Evolutionary conservation across 64 coral and sea anemone species (phyloP).

Genomic region (Stichodactyla mertensii): DNA sequence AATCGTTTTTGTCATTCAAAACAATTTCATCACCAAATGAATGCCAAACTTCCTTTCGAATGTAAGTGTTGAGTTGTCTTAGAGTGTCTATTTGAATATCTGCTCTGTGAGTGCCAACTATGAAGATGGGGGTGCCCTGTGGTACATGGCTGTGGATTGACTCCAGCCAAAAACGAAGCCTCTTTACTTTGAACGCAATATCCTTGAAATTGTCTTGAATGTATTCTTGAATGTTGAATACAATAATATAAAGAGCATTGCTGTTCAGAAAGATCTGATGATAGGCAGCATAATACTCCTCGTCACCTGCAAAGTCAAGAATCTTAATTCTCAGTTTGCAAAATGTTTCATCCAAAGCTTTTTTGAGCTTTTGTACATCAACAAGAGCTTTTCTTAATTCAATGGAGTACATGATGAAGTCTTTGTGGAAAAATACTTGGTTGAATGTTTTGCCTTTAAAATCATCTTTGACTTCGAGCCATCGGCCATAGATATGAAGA

Average conservation of each 20-base stretch:
- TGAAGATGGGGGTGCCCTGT: conserved; percentile 34
- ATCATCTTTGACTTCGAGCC: conserved; percentile 30
- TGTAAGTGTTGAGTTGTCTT: not conserved
- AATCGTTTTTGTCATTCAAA: conserved; percentile 16
- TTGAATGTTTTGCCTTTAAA: conserved; percentile 42
- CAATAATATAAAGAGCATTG: conserved; percentile 45
- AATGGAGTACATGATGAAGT: conserved; percentile 16
- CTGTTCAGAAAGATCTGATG: conserved; percentile 57
- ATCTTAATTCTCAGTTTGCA: conserved; percentile 45
- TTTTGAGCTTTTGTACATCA: not conserved
- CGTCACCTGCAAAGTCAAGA: conserved; percentile 65
- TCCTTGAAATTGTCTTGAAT: conserved; percentile 18
- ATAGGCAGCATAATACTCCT: conserved; percentile 58
- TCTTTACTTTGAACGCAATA: not conserved
- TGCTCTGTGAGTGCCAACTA: conserved; percentile 68
- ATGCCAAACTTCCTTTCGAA: conserved; percentile 28
- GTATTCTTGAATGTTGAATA: conserved; percentile 53
- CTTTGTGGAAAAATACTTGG: conserved; percentile 36
- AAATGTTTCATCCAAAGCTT: conserved; percentile 8
- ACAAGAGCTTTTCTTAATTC: conserved; percentile 11
- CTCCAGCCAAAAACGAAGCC: conserved; percentile 58
- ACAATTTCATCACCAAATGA: conserved; percentile 24
- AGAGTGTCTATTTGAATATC: not conserved
- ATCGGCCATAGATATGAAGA: conserved; percentile 27
- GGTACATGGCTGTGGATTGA: conserved; percentile 49